Base-by-base conservation (phyloP, 2,113 vertebrate genomes). In the Tylochromis polylepis region DNA sequence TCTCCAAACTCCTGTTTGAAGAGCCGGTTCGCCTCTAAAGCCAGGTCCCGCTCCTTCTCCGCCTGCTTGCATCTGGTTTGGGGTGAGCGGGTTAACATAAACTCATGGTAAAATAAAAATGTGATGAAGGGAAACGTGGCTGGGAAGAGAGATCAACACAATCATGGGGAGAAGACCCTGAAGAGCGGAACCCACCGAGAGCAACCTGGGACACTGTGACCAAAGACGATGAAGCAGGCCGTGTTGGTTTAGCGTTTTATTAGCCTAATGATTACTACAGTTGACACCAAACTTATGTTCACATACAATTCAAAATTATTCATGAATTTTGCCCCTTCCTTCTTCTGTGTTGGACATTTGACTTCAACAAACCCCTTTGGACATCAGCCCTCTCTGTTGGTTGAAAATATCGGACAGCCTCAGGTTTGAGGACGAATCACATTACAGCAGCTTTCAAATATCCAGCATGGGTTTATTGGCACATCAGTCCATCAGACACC, bases 1-100 rank as follows among this genome's bases (percentile, higher is more conserved):
- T 99, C 99, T 57, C 98, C 99, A 56, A 99, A 99, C 85, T 99
- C 99, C 94, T 97, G 97, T 92, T 99, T 99, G 97, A 99, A 99
- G 95, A 99, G 98, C 3, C 97, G 96, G 94, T 98, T 99, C 91
- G 98, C 98, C 92, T 98, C 96, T 27, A 97, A 85, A 0, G 98
- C 98, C 91, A 96, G 94, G 88, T 97, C 97, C 81, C 97, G 94
- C 83, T 97, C 96, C 86, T 91, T 95, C 95, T 98, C 98, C 2
- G 97, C 96, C 96, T 97, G 97, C 83, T 97, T 98, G 95, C 96
- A 98, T 98, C 99, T 99, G 97, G 97, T 95, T 97, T 96, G 62
- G 81, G 67, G 62, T 60, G 82, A 88, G 55, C 12, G 86, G 38
- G 97, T 97, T 96, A 97, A 99, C 85, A 97, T 96, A 97, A 97